Base-by-base conservation (phyloP, 1,140 invertebrate species). In the Ostrea edulis region DNA sequence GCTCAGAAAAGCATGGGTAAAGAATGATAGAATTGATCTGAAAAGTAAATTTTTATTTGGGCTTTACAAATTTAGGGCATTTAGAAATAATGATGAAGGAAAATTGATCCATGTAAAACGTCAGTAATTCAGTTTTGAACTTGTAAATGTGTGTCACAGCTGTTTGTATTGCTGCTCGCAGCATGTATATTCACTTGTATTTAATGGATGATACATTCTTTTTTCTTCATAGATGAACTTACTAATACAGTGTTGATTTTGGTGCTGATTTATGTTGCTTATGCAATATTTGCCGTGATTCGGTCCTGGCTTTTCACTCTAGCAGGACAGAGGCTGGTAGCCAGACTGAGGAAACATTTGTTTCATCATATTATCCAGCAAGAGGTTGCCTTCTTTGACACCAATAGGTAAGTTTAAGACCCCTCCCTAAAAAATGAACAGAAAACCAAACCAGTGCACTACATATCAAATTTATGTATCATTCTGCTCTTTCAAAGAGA, bases 311-410 rank as follows among this genome's bases (percentile, higher is more conserved):
- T 94, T 25, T 95, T 94, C 84, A 93, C 92, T 29, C 87, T 95
- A 35, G 92, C 94, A 81, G 94, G 94, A 22, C 94, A 95, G 86
- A 88, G 94, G 44, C 88, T 95, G 55, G 94, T 95, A 7, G 93
- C 94, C 29, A 89, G 94, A 29, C 90, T 95, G 44, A 88, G 94
- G 12, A 91, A 91, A 82, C 71, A 92, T 35, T 90, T 95, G 5
- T 95, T 94, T 87, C 86, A 71, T 44, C 89, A 87, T 3, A 91
- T 95, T 52, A 92, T 95, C 4, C 89, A 90, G 84, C 94, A 95
- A 83, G 94, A 95, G 44, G 90, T 95, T 25, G 93, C 93, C n/a
- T 95, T 95, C 92, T 95, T 94, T 93, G 94, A 95, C 90, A 87
- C 84, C 14, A 95, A 92, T 84, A 94, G 94, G 94, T 94, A 89